Base-by-base conservation (phyloP, 2,113 vertebrate genomes). In the Brachypodius melanocephalos region DNA sequence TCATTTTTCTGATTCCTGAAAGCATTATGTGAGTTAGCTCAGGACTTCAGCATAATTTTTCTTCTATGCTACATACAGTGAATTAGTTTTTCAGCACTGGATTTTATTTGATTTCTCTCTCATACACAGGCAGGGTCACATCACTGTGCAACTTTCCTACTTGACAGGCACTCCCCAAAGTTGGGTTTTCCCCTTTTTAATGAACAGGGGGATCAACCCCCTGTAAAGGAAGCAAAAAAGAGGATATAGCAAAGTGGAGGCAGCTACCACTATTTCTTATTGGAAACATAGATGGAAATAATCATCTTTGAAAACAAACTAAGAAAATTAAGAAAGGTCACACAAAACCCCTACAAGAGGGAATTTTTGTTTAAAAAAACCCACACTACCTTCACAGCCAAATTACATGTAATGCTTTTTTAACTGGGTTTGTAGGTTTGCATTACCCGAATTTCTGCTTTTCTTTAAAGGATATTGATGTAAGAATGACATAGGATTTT, bases 1-100 rank as follows among this genome's bases (percentile, higher is more conserved):
- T 95, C 94, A 94, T 97, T 95, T 95, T 91, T 96, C 97, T 93
- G 91, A 93, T 95, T 96, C 95, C 90, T 95, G 96, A 96, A 97
- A 97, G 95, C 96, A 95, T 96, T 93, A 66, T 82, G 95, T 94
- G 93, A 96, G 79, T 95, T 96, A 97, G 89, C 93, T 84, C 88
- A 95, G 96, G 94, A 91, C 90, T 97, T 95, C 91, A 91, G 95
- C 90, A 74, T 65, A 86, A 84, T 97, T 97, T 95, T 95, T 97
- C 95, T 95, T 96, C 93, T 86, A 5, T 71, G 83, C 95, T 63
- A 22, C 88, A 55, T 88, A 93, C 26, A 93, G 76, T 67, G 87
- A 96, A 77, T 81, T 93, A 71, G 75, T 81, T 97, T 96, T 96
- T 93, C 51, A 83, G 91, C 76, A 88, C 94, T 42, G 48, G n/a